These are phyloP conservation scores for Haliclona indistincta DNA, from an alignment of 37 sponge, comb jelly and placozoan genomes.

Conservation along the genomic window DNA sequence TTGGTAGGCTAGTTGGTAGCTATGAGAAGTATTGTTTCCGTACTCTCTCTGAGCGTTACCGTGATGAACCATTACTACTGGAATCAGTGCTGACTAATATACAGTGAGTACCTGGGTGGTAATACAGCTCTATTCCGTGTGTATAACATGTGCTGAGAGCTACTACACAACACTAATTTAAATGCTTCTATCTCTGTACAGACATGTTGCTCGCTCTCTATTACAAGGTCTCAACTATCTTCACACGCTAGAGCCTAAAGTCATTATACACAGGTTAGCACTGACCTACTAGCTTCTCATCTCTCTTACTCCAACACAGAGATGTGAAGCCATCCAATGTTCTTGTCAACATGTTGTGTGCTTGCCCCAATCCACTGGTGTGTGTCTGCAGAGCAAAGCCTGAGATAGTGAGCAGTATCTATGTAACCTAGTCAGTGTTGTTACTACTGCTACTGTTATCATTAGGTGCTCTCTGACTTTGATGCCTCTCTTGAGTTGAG, in stretches of 20 bases:
- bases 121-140: too few species aligned
- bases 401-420: background rate
- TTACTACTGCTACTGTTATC: background rate
- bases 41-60: background rate
- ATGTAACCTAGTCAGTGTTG: background rate
- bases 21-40: slow-evolving; percentile 5
- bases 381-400: slow-evolving; percentile 8
- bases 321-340: slow-evolving; percentile 7
- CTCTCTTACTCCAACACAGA: too few species aligned
- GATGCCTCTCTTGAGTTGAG: background rate
- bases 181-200: too few species aligned
- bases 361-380: background rate
- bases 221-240: background rate
- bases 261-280: background rate
- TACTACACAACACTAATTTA: too few species aligned
- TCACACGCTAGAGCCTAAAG: background rate
- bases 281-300: too few species aligned
- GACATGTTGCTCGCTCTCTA: background rate
- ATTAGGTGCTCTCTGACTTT: slow-evolving; percentile 9
- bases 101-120: too few species aligned
- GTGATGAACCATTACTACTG: background rate
- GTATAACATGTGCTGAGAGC: too few species aligned
- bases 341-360: background rate
- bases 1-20: background rate
- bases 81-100: background rate